Evolutionary conservation across 2,888 invertebrate species (phyloP), one percentile per base, ranked within the genome.

Genomic region (Limnephilus rhombicus): DNA sequence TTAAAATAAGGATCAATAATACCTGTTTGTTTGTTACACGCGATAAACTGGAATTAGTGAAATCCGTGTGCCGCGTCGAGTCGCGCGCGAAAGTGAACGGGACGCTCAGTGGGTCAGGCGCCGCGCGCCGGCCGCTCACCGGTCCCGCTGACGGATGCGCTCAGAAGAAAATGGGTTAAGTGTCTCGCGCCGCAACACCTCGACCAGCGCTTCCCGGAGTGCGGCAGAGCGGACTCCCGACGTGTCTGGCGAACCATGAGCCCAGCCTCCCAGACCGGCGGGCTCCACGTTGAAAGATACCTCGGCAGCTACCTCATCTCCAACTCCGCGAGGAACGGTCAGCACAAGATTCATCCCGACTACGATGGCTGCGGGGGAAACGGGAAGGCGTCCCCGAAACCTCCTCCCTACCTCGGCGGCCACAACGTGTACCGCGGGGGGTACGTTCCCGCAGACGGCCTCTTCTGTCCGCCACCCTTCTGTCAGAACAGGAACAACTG

Each of bases 91-190:
- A 96, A 95, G 95, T 96, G 95, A 95, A 95, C 94, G 94, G 94
- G 94, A 95, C 95, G 94, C 94, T 94, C 95, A 94, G 94, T 93
- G 93, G 87, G 93, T 92, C 90, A 92, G 90, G 31, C 80, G 83
- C 82, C 83, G 80, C 82, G 37, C 85, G 85, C 41, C 41, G 37
- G 34, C 80, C 80, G 85, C 49, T n/a, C 86, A 80, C 31, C 68
- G 37, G 85, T 92, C 92, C 85, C 93, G 91, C 92, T 93, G 92
- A 93, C 94, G 94, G 94, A 92, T 92, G 92, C 93, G 92, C 93
- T 88, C 90, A 9, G 94, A 94, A 95, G 96, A 97, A 96, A 95
- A 98, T 98, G 98, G 98, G 98, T 97, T 98, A 98, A 95, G 97
- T 97, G 95, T 96, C 96, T 95, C 94, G 95, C 95, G 34, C 68